These are phyloP conservation scores for Thunnus thynnus DNA, from an alignment of 2,113 vertebrate genomes.

Conservation along the genomic window DNA sequence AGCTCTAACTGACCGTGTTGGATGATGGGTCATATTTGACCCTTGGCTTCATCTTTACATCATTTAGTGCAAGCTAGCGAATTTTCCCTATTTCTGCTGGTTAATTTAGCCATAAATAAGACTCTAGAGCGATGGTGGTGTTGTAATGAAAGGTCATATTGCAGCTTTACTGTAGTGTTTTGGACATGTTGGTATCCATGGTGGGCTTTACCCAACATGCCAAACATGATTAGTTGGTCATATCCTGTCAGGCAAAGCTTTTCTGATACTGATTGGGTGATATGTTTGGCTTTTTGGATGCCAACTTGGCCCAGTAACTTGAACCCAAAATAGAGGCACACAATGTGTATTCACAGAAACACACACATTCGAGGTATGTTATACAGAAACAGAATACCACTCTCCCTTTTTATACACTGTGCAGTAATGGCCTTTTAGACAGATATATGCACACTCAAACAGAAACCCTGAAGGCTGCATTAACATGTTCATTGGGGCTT, in stretches of 20 bases:
- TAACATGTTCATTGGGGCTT: constrained; percentile 41
- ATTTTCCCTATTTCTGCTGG: constrained; percentile 72
- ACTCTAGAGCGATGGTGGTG: constrained; percentile 51
- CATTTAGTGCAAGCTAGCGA: constrained; percentile 52
- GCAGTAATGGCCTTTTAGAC: constrained; percentile 2
- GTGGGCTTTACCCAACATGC: constrained; percentile 49
- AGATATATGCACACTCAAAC: constrained; percentile 9
- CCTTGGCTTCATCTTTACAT: constrained; percentile 62
- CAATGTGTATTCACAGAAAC: not conserved
- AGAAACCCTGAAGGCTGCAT: constrained; percentile 22
- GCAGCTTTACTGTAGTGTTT: constrained; percentile 60
- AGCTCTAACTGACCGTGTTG: constrained; percentile 35
- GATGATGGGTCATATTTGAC: constrained; percentile 60
- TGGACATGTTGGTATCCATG: constrained; percentile 66
- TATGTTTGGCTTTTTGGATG: constrained; percentile 49
- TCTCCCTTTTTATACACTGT: constrained; percentile 5
- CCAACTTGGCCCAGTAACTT: constrained; percentile 21
- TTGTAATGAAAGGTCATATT: constrained; percentile 63
- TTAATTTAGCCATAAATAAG: constrained; percentile 78
- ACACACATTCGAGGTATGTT: not conserved
- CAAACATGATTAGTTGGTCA: constrained; percentile 48
- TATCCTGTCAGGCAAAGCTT: constrained; percentile 26
- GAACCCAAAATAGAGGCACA: constrained; percentile 22
- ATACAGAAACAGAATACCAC: not conserved
- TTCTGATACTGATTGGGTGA: constrained; percentile 54